phyloP scores from a whole-genome alignment of 2,113 vertebrate genomes.

The Ovis aries region ARS-UI_Ramb_v3.0 NC_056058.1:55688001-55688500 shows the following conservation, averaged over 20 bases:
- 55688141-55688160: too few species aligned
- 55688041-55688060: background rate
- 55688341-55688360: fast-evolving
- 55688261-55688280: too few species aligned
- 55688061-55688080: background rate
- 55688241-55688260: too few species aligned
- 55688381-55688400: too few species aligned
- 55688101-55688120: constrained; percentile 18
- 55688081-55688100: constrained; percentile 62
- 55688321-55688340: too few species aligned
- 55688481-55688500: background rate
- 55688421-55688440: background rate
- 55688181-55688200: too few species aligned
- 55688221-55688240: too few species aligned
- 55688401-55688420: background rate
- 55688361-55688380: too few species aligned
- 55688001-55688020: background rate
- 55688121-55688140: background rate
- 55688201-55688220: too few species aligned
- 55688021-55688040: background rate
- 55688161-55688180: too few species aligned
- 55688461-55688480: background rate
- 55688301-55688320: too few species aligned
- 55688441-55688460: background rate
- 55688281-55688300: too few species aligned